Conservation (phyloP, 2,888 invertebrate species). For the Caenorhabditis becei region DNA sequence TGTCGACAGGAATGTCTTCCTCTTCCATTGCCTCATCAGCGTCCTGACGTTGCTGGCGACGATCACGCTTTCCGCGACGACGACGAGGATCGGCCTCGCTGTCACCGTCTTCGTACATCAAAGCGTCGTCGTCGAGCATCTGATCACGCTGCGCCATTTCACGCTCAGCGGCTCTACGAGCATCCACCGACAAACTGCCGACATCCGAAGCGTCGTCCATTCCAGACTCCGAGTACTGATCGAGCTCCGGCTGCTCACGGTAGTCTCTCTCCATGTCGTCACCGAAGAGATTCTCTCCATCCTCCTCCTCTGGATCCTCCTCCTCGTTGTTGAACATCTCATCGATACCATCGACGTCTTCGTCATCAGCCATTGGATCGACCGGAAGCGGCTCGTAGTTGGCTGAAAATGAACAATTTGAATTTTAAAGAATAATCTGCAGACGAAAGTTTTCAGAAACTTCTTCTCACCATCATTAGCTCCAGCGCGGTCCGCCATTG, state of each 20-base stretch:
- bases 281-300: conserved; percentile 86
- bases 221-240: conserved; percentile 91
- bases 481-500: conserved; percentile 39
- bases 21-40: conserved; percentile 75
- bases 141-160: conserved; percentile 91
- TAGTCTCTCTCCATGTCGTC: conserved; percentile 99
- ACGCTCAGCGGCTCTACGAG: conserved; percentile 92
- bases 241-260: conserved; percentile 94
- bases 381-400: conserved; percentile 37
- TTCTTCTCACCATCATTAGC: conserved; percentile 4
- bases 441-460: not conserved
- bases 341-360: conserved; percentile 68
- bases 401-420: not conserved
- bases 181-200: conserved; percentile 89
- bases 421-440: not conserved
- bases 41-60: conserved; percentile 38
- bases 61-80: conserved; percentile 54
- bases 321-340: conserved; percentile 74
- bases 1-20: conserved; percentile 89
- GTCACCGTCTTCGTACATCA: conserved; percentile 79
- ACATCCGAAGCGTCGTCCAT: conserved; percentile 91
- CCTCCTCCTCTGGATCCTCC: conserved; percentile 77
- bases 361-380: conserved; percentile 50
- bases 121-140: conserved; percentile 83
- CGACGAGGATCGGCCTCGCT: conserved; percentile 46